These are phyloP conservation scores for Zelostemma sp. DNA, from an alignment of 1,140 invertebrate genomes.

Conservation along the genomic window DNA sequence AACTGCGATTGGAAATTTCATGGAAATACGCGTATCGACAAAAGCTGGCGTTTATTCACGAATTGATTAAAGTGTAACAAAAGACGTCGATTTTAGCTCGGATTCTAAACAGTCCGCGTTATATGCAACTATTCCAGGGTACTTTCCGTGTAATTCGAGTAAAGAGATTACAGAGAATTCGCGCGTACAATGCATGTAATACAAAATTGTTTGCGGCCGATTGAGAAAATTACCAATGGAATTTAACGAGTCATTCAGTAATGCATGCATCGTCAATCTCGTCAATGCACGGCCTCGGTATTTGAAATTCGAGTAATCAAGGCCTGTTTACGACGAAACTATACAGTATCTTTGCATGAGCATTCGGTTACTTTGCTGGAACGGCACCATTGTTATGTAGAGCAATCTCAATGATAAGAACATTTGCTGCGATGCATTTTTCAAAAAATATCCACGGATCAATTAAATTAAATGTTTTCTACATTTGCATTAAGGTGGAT, in stretches of 20 bases:
- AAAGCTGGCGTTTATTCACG: too few species aligned
- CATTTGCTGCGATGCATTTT: too few species aligned
- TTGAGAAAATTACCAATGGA: constrained; percentile 40
- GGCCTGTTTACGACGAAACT: constrained; percentile 29
- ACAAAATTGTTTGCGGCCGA: constrained; percentile 37
- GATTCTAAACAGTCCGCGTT: too few species aligned
- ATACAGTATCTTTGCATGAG: neutral
- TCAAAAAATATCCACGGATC: too few species aligned
- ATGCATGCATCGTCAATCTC: neutral
- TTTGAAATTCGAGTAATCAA: constrained; percentile 38
- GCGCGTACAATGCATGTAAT: constrained; percentile 19
- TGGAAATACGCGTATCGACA: too few species aligned
- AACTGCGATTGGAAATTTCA: too few species aligned
- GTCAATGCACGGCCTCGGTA: constrained; percentile 22
- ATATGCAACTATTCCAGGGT: constrained; percentile 16
- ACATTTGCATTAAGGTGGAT: too few species aligned
- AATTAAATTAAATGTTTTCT: too few species aligned
- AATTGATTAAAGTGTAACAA: too few species aligned
- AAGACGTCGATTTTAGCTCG: too few species aligned
- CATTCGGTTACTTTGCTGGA: neutral
- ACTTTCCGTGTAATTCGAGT: constrained; percentile 3
- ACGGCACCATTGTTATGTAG: too few species aligned
- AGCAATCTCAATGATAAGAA: too few species aligned
- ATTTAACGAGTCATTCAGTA: constrained; percentile 36
- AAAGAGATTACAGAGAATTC: neutral